A percentile compares a stretch with the other conserved stretches of the same genome.
Conservation (phyloP, 2,888 invertebrate genomes). For the Cheiracanthium punctorium region DNA sequence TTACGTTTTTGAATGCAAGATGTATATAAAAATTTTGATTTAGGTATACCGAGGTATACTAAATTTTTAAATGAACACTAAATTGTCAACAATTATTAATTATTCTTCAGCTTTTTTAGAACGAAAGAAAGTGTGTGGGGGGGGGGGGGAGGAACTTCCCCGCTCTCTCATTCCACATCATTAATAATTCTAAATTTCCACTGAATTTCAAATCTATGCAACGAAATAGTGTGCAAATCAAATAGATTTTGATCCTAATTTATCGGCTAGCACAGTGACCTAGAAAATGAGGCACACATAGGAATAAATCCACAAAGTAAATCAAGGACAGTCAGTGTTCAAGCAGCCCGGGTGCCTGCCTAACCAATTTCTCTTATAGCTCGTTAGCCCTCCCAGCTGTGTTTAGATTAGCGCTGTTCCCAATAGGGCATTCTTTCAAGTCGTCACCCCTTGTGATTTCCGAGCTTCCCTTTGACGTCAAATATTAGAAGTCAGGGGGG, state of each 20-base stretch:
- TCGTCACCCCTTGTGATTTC: neutral
- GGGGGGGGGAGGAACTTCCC: no score
- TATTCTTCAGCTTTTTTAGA: no score
- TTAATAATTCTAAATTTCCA: no score
- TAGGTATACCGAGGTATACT: no score
- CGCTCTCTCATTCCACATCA: no score
- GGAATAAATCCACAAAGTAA: neutral
- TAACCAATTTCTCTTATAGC: neutral
- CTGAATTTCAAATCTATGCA: no score
- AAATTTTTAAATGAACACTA: no score
- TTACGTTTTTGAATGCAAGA: no score
- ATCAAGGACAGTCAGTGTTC: neutral
- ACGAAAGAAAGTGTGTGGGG: no score
- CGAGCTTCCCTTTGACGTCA: neutral
- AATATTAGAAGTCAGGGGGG: neutral
- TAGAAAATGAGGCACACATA: neutral
- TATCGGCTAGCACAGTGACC: constrained; percentile 7
- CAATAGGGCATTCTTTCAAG: neutral
- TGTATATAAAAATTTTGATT: no score
- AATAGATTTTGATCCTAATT: neutral
- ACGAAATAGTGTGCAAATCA: no score
- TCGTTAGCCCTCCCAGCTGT: constrained; percentile 19
- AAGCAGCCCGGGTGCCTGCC: neutral
- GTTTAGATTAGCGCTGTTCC: constrained; percentile 13
- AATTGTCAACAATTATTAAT: no score